These are phyloP conservation scores for Rissa tridactyla DNA, from an alignment of 2,113 vertebrate genomes.

Conservation along the genomic window DNA sequence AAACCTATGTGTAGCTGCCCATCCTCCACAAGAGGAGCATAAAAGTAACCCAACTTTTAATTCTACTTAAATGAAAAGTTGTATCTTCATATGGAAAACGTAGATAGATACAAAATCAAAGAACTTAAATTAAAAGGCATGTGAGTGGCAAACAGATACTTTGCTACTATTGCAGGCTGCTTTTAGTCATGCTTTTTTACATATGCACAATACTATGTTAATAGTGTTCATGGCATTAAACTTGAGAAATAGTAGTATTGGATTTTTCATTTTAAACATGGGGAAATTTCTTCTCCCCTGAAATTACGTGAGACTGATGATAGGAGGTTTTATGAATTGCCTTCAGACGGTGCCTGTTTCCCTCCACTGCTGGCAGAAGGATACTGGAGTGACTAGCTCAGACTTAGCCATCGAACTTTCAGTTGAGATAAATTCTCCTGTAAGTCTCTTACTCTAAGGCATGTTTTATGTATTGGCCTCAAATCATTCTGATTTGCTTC, in stretches of 20 bases:
- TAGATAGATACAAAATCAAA: conserved; percentile 27
- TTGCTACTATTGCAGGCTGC: neutral
- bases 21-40: conserved; percentile 18
- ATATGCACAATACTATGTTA: neutral
- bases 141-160: neutral
- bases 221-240: neutral
- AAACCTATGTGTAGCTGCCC: conserved; percentile 46
- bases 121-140: conserved; percentile 12
- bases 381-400: neutral
- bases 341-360: neutral
- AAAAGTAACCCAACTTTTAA: conserved; percentile 60
- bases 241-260: neutral
- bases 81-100: conserved; percentile 16
- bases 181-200: neutral
- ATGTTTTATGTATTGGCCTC: neutral
- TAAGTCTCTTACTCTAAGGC: neutral
- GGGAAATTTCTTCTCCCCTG: neutral
- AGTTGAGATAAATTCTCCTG: neutral
- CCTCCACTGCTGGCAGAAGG: neutral
- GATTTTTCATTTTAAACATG: neutral
- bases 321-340: neutral
- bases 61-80: conserved; percentile 47
- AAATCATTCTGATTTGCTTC: conserved; percentile 11
- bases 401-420: neutral
- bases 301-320: neutral